phyloP scores from a whole-genome alignment of 2,797 vertebrate genomes.

The Spinibarbus caldwelli region DNA sequence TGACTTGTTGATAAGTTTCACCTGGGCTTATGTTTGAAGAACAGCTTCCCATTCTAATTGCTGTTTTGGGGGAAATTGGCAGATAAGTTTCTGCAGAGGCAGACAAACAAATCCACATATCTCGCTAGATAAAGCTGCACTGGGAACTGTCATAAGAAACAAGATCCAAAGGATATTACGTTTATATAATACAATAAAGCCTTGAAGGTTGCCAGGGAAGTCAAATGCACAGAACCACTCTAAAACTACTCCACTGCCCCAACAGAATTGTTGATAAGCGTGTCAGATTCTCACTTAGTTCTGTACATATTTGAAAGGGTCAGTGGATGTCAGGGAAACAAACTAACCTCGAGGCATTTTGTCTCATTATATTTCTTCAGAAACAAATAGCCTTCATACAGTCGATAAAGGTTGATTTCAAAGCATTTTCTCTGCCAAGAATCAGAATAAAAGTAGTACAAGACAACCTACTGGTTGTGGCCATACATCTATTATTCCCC shows the following conservation, averaged over 20 bases:
- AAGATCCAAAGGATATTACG: constrained; percentile 2
- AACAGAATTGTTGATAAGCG: constrained; percentile 20
- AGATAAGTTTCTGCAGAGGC: background rate
- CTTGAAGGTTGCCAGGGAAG: constrained; percentile 21
- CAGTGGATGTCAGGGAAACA: constrained; percentile 12
- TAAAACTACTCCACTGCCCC: background rate
- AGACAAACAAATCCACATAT: constrained; percentile 41
- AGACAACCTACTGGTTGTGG: background rate
- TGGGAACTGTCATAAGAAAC: constrained; percentile 9
- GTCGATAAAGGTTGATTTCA: background rate
- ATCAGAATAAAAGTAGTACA: background rate
- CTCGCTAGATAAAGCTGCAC: constrained; percentile 2
- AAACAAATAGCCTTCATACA: background rate
- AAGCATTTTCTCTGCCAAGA: background rate
- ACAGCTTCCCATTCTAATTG: constrained; percentile 59
- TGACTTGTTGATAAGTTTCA: constrained; percentile 13
- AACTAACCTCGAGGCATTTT: constrained; percentile 11
- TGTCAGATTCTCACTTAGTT: constrained; percentile 30
- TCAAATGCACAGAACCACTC: constrained; percentile 5
- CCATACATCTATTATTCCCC: background rate
- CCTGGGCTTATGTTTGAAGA: constrained; percentile 8
- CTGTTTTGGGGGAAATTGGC: constrained; percentile 25
- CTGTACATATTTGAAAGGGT: constrained; percentile 12
- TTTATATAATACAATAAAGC: constrained; percentile 23
- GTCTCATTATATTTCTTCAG: constrained; percentile 16